Base-by-base conservation (phyloP, 2,888 invertebrate genomes). In the Brassicogethes aeneus region DNA sequence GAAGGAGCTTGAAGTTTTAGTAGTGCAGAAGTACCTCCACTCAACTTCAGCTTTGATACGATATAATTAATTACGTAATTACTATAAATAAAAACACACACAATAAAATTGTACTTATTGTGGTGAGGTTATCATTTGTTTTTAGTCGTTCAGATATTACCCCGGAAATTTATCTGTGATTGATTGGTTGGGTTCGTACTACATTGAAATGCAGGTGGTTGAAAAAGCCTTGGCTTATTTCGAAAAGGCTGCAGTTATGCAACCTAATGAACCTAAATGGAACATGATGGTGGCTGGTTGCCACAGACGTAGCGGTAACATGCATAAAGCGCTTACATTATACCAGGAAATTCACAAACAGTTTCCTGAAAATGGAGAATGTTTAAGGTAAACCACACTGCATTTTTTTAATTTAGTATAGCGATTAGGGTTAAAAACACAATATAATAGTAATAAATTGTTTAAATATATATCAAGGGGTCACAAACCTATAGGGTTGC, bases 361-460 rank as follows among this genome's bases (percentile, higher is more conserved):
- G 51, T 97, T 97, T 66, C 97, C 97, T 0, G 94, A 96, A 47
- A 95, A 96, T 65, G 77, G 89, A 1, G 93, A 94, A 61, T 96
- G 96, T 69, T 70, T 95, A 39, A 86, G 89, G n/a, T n/a, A n/a
- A n/a, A n/a, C n/a, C n/a, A n/a, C n/a, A n/a, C n/a, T n/a, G n/a
- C n/a, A n/a, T n/a, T n/a, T n/a, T n/a, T n/a, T n/a, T n/a, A n/a
- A n/a, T n/a, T n/a, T n/a, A n/a, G n/a, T n/a, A n/a, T n/a, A n/a
- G n/a, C n/a, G n/a, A n/a, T n/a, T n/a, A n/a, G n/a, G n/a, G n/a
- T n/a, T n/a, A n/a, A n/a, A n/a, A n/a, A n/a, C n/a, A n/a, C n/a
- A n/a, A n/a, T n/a, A n/a, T n/a, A n/a, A n/a, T n/a, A n/a, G n/a
- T n/a, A n/a, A n/a, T n/a, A n/a, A n/a, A n/a, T n/a, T n/a, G n/a